A percentile compares a stretch with the other conserved stretches of the same genome.
These are phyloP conservation scores for Melanerpes aurifrons DNA, from an alignment of 2,113 vertebrate genomes.

Conservation along the genomic window DNA sequence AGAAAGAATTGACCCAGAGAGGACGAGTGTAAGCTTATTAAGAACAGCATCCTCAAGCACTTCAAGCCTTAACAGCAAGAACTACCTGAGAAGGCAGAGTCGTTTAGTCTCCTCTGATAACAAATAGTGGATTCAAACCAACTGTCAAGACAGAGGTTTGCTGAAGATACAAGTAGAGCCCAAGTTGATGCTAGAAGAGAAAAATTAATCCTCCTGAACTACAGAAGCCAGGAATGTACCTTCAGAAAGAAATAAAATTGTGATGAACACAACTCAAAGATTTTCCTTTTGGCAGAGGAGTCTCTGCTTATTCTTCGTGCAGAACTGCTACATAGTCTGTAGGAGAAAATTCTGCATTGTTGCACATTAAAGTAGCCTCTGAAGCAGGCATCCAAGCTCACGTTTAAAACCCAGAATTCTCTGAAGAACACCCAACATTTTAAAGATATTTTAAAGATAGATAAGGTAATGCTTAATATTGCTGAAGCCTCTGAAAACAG, in stretches of 20 bases:
- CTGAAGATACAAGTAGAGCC: neutral
- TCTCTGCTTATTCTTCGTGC: neutral
- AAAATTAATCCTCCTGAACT: neutral
- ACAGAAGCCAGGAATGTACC: neutral
- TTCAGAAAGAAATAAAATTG: neutral
- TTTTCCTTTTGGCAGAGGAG: neutral
- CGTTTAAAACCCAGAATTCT: neutral
- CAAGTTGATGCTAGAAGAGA: neutral
- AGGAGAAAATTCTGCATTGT: neutral
- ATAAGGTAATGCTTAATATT: neutral
- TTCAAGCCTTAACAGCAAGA: neutral
- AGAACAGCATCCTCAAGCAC: neutral
- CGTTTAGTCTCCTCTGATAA: accelerated
- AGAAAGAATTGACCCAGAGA: neutral
- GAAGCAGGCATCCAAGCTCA: neutral
- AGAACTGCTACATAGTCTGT: accelerated
- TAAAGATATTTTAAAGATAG: neutral
- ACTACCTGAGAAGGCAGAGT: neutral
- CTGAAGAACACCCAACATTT: neutral
- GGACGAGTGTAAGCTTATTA: neutral
- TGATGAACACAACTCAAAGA: neutral
- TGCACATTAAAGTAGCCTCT: neutral
- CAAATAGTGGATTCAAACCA: neutral
- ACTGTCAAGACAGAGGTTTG: neutral
- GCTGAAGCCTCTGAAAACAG: neutral